Percentiles rank a stretch among this genome's conserved stretches.
phyloP scores from a whole-genome alignment of 92 coral and sea anemone genomes.

The Desmophyllum pertusum region DNA sequence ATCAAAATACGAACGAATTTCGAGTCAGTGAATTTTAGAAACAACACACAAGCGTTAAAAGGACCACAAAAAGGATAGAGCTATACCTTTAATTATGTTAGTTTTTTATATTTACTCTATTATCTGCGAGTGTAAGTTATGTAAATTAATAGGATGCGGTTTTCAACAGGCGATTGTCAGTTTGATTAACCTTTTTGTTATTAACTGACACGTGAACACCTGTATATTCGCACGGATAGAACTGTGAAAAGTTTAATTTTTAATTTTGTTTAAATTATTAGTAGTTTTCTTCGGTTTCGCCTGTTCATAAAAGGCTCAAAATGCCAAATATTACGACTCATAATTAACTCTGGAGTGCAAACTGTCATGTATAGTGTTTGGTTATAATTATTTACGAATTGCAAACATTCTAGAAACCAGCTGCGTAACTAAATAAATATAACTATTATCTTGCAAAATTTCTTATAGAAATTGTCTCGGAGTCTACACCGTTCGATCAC shows the following conservation, averaged over 20 bases:
- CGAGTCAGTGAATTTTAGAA: no score
- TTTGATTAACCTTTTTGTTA: not conserved
- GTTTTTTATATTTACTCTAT: no score
- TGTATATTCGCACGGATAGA: not conserved
- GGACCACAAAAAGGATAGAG: no score
- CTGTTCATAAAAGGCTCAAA: no score
- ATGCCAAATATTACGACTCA: not conserved
- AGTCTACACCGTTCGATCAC: not conserved
- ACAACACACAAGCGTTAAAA: no score
- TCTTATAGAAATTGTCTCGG: not conserved
- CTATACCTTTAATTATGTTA: no score
- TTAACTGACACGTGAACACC: not conserved
- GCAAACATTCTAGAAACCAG: not conserved
- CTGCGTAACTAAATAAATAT: not conserved
- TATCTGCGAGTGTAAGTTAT: not conserved
- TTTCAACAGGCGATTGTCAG: not conserved
- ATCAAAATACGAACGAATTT: no score
- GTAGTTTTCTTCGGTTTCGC: not conserved
- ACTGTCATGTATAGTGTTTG: not conserved
- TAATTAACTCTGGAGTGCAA: not conserved
- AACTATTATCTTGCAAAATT: not conserved
- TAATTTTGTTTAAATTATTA: not conserved
- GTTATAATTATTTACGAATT: not conserved
- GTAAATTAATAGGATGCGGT: not conserved
- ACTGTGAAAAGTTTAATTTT: not conserved